These are phyloP conservation scores for Erithacus rubecula DNA, from an alignment of 2,797 vertebrate species.

Conservation along the genomic window DNA sequence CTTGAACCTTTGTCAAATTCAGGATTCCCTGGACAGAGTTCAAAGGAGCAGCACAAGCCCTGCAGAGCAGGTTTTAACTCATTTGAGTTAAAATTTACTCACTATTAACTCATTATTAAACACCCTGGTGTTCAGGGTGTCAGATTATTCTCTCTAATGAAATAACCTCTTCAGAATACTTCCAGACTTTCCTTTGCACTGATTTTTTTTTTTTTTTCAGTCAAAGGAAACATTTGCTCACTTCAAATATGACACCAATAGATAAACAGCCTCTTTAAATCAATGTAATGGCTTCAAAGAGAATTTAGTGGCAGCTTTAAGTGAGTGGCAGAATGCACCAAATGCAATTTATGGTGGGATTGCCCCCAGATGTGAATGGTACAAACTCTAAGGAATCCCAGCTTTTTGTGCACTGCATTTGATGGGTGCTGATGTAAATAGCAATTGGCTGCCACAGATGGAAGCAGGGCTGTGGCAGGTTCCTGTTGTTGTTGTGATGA, in stretches of 20 bases:
- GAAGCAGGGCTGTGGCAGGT: background rate
- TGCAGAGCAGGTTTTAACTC: background rate
- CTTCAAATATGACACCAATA: background rate
- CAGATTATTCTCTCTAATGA: background rate
- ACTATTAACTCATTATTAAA: background rate
- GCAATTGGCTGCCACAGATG: background rate
- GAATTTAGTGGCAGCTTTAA: background rate
- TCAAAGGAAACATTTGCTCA: background rate
- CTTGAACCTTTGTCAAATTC: background rate
- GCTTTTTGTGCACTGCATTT: background rate
- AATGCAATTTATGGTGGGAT: background rate
- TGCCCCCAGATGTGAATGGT: background rate
- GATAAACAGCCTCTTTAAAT: background rate
- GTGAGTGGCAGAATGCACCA: background rate
- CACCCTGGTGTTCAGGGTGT: background rate
- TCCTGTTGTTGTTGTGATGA: background rate
- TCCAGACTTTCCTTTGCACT: background rate
- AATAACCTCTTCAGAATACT: background rate
- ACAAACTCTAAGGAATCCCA: background rate
- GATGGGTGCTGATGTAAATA: background rate
- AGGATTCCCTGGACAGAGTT: background rate
- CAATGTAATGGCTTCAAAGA: background rate
- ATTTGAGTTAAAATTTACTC: background rate
- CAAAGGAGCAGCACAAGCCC: background rate
- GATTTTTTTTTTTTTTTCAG: background rate